A percentile compares a stretch with the other conserved stretches of the same genome.
phyloP scores from a whole-genome alignment of 2,888 invertebrate species.

The Ecliptopera silaceata region DNA sequence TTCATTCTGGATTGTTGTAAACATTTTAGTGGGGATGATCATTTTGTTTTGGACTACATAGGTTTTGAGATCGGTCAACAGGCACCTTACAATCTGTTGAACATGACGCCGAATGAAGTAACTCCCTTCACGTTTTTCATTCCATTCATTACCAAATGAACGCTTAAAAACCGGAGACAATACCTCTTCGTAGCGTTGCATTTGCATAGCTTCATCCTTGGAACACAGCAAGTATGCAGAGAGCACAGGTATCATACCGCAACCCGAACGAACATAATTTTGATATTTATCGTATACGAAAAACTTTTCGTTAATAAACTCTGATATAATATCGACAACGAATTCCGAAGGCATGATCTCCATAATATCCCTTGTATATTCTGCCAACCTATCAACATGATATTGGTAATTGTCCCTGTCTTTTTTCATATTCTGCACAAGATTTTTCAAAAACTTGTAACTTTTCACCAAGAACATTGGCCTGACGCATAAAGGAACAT shows the following conservation, averaged over 20 bases:
- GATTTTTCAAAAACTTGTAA: slow-evolving; percentile 55
- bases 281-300: slow-evolving; percentile 33
- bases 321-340: slow-evolving; percentile 47
- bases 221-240: slow-evolving; percentile 52
- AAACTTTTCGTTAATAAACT: slow-evolving; percentile 48
- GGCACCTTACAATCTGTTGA: slow-evolving; percentile 39
- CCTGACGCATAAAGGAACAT: slow-evolving; percentile 48
- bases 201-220: slow-evolving; percentile 49
- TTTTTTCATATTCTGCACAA: slow-evolving; percentile 33
- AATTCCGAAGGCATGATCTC: slow-evolving; percentile 51
- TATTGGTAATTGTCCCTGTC: slow-evolving; percentile 38
- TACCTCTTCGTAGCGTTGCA: slow-evolving; percentile 48
- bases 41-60: slow-evolving; percentile 40
- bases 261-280: slow-evolving; percentile 6
- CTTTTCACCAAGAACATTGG: slow-evolving; percentile 54
- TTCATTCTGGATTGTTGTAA: slow-evolving; percentile 41
- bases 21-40: slow-evolving; percentile 48
- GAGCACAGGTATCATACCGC: slow-evolving; percentile 43
- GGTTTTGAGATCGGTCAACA: slow-evolving; percentile 45
- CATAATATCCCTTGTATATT: slow-evolving; percentile 49
- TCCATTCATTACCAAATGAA: slow-evolving; percentile 44
- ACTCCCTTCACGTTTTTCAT: slow-evolving; percentile 37
- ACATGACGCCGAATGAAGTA: slow-evolving; percentile 40
- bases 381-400: slow-evolving; percentile 37
- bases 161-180: slow-evolving; percentile 51